Base-by-base conservation (phyloP, 2,113 vertebrate species). In the Pachyramphus minor region DNA sequence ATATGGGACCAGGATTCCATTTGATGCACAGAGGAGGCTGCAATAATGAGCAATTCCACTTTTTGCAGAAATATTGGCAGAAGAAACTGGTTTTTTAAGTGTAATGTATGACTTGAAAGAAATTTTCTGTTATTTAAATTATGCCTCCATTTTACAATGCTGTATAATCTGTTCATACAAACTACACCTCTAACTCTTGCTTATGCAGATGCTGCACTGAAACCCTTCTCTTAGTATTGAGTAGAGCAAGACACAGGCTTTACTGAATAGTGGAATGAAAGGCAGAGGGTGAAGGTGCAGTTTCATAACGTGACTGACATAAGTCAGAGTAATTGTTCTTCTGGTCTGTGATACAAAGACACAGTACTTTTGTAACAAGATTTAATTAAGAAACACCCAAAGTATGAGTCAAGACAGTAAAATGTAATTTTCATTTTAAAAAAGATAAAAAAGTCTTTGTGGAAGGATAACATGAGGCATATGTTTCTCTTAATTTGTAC, bases 61-160 rank as follows among this genome's bases (percentile, higher is more conserved):
- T 95, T 94, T 81, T 80, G 77, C 53, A 85, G 87, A 92, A 90
- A 88, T 87, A 89, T 44, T 59, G 33, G 59, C 87, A 93, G 78
- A 92, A 87, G 64, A 55, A 42, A 87, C 44, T 17, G 59, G 67
- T 83, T 85, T 60, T 68, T 64, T 75, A 85, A 90, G 71, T 76
- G 74, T 88, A 88, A 96, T 24, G 73, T 59, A 67, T 4, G 3
- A 50, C 93, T 94, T 93, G 86, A 83, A 93, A 94, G 75, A 92
- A 66, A 95, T 92, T 89, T 90, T 78, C 52, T 63, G 87, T 87
- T 94, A 15, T 93, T 97, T 92, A 97, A 97, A 87, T 35, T 66
- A 78, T 37, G 72, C 62, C 69, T 95, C 75, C 45, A 58, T 90
- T 95, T 96, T 80, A 92, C 89, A 84, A 25, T 58, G 75, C 69